phyloP scores from a whole-genome alignment of 2,888 invertebrate genomes.

The Sinelater perroti region DNA sequence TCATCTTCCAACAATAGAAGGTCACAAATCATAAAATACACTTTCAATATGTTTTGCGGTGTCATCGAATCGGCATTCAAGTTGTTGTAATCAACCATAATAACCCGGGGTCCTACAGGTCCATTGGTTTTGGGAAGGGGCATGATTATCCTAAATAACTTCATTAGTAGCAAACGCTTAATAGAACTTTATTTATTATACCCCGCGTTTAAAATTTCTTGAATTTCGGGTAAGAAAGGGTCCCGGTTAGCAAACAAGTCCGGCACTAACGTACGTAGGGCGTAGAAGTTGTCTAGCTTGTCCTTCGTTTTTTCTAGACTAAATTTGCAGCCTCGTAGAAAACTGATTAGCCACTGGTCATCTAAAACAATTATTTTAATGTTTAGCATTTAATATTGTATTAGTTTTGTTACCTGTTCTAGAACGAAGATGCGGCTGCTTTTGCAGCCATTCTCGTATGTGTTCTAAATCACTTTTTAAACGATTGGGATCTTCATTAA shows the following conservation, averaged over 20 bases:
- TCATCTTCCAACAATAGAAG: too few species aligned
- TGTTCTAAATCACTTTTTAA: too few species aligned
- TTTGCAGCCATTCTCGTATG: too few species aligned
- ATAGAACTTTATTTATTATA: conserved; percentile 44
- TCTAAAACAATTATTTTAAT: too few species aligned
- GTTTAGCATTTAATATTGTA: too few species aligned
- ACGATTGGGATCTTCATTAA: too few species aligned
- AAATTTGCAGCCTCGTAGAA: conserved; percentile 66
- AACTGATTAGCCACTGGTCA: conserved; percentile 64
- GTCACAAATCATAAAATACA: too few species aligned
- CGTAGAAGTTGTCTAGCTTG: conserved; percentile 68
- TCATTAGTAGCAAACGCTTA: neutral
- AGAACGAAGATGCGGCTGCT: too few species aligned
- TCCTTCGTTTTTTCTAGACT: conserved; percentile 65
- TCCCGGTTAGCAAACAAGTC: conserved; percentile 66
- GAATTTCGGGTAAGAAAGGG: conserved; percentile 52
- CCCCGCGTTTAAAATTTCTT: conserved; percentile 57
- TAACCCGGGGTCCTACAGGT: neutral
- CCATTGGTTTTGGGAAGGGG: neutral
- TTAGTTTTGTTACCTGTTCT: too few species aligned
- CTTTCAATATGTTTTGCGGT: too few species aligned
- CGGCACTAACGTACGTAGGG: conserved; percentile 65
- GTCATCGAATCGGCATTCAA: too few species aligned
- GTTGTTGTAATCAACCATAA: too few species aligned
- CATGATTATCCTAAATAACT: neutral